Conservation (phyloP, 2,113 vertebrate species). For the Glaucidium brasilianum region DNA sequence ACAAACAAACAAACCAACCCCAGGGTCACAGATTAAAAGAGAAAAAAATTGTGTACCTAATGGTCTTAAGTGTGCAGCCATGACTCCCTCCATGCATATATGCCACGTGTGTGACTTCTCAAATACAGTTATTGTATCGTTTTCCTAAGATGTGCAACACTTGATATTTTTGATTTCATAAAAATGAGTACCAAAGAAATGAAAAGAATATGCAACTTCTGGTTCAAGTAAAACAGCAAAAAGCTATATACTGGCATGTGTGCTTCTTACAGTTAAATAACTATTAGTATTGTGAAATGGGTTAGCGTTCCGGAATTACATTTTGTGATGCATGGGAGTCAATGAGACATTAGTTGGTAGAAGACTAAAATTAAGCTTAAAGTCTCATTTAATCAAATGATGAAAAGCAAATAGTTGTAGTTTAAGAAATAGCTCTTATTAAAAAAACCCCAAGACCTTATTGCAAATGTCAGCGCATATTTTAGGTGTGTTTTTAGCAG, state of each 20-base stretch:
- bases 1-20: neutral
- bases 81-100: neutral
- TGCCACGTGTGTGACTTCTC: neutral
- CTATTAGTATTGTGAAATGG: accelerated
- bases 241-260: neutral
- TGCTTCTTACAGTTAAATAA: neutral
- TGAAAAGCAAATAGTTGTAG: neutral
- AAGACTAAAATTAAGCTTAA: neutral
- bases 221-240: neutral
- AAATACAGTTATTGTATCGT: neutral
- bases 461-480: neutral
- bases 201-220: neutral
- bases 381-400: neutral
- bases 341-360: neutral
- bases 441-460: neutral
- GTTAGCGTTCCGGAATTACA: neutral
- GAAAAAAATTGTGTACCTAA: neutral
- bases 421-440: neutral
- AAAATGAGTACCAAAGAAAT: neutral
- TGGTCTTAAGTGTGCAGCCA: neutral
- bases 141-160: neutral
- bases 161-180: neutral
- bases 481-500: neutral
- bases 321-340: neutral
- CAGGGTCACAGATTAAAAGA: neutral